phyloP scores from a whole-genome alignment of 2,113 vertebrate genomes.

The Emydura subglobosa region DNA sequence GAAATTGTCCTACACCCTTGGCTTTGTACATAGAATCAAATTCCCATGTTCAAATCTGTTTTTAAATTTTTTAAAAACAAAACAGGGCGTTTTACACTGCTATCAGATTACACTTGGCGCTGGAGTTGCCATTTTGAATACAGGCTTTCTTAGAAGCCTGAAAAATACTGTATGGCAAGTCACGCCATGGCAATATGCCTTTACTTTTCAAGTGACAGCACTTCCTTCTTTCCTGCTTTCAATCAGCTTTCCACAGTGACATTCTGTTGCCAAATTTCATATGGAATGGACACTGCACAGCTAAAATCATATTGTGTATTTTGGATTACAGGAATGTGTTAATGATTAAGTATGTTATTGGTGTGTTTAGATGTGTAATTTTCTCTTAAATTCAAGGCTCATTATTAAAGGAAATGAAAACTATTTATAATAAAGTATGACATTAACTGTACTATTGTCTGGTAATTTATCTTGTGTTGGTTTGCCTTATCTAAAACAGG shows the following conservation, averaged over 20 bases:
- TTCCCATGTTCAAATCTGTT: background rate
- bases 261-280: slow-evolving; percentile 10
- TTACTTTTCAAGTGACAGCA: background rate
- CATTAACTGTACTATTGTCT: background rate
- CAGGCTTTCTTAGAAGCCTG: background rate
- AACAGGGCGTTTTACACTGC: background rate
- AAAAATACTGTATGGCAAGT: background rate
- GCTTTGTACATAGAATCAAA: background rate
- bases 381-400: background rate
- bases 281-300: background rate
- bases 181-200: background rate
- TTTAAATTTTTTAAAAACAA: background rate
- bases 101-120: background rate
- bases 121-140: background rate
- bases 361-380: background rate
- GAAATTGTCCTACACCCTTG: background rate
- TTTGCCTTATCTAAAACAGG: background rate
- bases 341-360: background rate
- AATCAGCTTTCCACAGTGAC: background rate
- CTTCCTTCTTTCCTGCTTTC: background rate
- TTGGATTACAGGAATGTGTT: background rate
- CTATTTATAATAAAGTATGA: background rate
- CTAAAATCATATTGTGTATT: slow-evolving; percentile 12
- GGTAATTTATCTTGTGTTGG: background rate
- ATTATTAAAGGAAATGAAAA: background rate